Percentiles rank a stretch among this genome's conserved stretches.
phyloP scores from a whole-genome alignment of 2,797 vertebrate genomes.

The Silurus aristotelis region DNA sequence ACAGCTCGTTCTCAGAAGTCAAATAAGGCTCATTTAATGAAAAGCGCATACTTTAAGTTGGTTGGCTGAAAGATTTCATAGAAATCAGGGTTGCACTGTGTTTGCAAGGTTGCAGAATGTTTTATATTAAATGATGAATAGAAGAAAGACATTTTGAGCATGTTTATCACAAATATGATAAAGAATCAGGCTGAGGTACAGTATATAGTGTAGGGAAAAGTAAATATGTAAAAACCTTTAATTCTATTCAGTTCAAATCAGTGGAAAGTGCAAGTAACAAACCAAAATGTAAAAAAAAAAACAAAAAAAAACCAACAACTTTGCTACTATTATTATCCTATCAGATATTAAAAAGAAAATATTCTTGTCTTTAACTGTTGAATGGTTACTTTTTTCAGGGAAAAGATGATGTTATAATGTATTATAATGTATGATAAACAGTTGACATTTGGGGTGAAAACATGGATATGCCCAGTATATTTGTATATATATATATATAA shows the following conservation, averaged over 20 bases:
- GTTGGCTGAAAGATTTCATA: constrained; percentile 1
- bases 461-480: too few relatives aligned
- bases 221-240: neutral
- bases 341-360: neutral
- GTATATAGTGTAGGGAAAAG: neutral
- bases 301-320: neutral
- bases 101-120: constrained; percentile 9
- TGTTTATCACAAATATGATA: neutral
- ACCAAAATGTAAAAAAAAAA: neutral
- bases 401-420: neutral
- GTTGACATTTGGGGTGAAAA: too few relatives aligned
- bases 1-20: constrained; percentile 27
- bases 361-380: neutral
- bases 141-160: neutral
- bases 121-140: constrained; percentile 8
- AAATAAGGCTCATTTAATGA: constrained; percentile 10
- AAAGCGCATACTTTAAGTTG: constrained; percentile 16
- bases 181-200: neutral
- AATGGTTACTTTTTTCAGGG: neutral
- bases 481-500: too few relatives aligned
- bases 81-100: neutral
- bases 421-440: neutral
- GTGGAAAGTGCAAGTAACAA: neutral
- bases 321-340: neutral
- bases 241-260: neutral